These are phyloP conservation scores for Acanthiza pusilla DNA, from an alignment of 2,797 vertebrate species.

Conservation along the genomic window DNA sequence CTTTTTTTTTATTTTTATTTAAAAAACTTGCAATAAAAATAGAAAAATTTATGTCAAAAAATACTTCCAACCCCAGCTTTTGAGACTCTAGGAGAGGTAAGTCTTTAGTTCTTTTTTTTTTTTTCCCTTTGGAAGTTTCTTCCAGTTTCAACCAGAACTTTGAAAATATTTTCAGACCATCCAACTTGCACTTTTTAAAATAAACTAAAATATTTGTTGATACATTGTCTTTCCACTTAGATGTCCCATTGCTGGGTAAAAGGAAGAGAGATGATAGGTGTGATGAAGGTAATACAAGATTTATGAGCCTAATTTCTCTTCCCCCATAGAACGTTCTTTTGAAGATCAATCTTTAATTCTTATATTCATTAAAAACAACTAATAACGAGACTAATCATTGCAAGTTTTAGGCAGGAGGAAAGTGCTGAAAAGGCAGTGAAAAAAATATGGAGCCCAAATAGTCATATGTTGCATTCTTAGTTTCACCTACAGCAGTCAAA, in stretches of 20 bases:
- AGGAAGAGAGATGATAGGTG: neutral
- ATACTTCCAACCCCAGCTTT: neutral
- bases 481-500: neutral
- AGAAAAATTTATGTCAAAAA: neutral
- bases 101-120: neutral
- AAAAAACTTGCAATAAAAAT: neutral
- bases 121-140: neutral
- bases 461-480: neutral
- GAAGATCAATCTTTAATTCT: neutral
- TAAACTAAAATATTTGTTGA: neutral
- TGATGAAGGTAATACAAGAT: neutral
- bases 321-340: neutral
- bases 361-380: neutral
- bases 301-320: neutral
- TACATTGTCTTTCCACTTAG: neutral
- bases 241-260: neutral
- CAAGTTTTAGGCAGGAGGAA: neutral
- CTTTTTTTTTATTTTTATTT: neutral
- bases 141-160: neutral
- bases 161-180: neutral
- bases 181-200: neutral
- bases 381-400: neutral
- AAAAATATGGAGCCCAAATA: neutral
- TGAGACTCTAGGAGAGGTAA: neutral
- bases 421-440: neutral